Conservation (phyloP, 2,888 invertebrate species). For the Omphaloscelis lunosa region DNA sequence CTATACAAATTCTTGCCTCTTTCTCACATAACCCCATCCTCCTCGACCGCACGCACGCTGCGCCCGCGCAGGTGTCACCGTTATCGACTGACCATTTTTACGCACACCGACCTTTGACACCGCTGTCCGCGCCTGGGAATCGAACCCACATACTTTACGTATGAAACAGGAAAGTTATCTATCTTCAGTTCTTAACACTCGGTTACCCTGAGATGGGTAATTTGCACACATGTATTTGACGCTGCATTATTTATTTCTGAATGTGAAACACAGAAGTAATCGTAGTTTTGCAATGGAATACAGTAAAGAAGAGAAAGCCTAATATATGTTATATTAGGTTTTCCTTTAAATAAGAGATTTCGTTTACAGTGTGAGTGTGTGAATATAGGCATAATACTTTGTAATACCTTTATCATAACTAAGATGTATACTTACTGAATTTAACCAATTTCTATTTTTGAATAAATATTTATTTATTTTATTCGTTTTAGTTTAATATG, state of each 20-base stretch:
- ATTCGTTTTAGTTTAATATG: no score
- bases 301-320: background rate
- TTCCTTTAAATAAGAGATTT: background rate
- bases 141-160: slow-evolving; percentile 57
- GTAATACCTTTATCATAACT: no score
- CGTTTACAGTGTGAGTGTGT: no score
- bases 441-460: no score
- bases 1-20: background rate
- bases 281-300: background rate
- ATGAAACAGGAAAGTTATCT: slow-evolving; percentile 51
- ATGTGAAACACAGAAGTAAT: background rate
- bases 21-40: slow-evolving; percentile 61
- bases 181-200: slow-evolving; percentile 22
- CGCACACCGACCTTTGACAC: slow-evolving; percentile 72
- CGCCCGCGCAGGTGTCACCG: slow-evolving; percentile 67
- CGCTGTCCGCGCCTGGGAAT: slow-evolving; percentile 64
- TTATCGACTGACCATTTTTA: slow-evolving; percentile 74
- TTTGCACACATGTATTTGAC: slow-evolving; percentile 16
- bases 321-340: no score
- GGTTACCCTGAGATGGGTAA: slow-evolving; percentile 16
- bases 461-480: no score
- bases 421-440: no score
- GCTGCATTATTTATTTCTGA: background rate
- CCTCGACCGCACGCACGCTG: slow-evolving; percentile 60
- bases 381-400: no score